Conservation (phyloP, 2,888 invertebrate species). For the Muscina levida region DNA sequence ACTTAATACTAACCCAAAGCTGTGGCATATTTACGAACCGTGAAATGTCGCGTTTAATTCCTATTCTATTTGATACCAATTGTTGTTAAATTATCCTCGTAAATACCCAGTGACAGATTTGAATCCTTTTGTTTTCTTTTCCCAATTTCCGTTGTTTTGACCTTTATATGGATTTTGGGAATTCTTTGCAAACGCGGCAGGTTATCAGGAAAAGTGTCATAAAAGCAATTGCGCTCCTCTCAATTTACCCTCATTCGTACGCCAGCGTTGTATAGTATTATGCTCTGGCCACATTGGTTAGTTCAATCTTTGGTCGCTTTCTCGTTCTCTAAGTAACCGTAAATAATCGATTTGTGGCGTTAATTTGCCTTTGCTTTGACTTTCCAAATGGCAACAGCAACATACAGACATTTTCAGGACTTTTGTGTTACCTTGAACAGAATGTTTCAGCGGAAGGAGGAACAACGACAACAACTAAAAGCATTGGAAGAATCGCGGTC, state of each 20-base stretch:
- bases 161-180: not conserved
- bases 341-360: conserved; percentile 54
- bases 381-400: not conserved
- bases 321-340: conserved; percentile 49
- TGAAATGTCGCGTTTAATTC: too few species aligned
- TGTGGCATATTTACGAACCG: too few species aligned
- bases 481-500: conserved; percentile 9
- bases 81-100: too few species aligned
- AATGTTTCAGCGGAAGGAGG: not conserved
- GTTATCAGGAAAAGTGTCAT: conserved; percentile 47
- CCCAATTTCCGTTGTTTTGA: not conserved
- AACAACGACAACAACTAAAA: not conserved
- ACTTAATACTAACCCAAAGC: too few species aligned
- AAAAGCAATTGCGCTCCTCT: conserved; percentile 41
- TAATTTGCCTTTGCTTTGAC: conserved; percentile 46
- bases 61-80: too few species aligned
- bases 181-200: conserved; percentile 33
- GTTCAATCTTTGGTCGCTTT: conserved; percentile 20
- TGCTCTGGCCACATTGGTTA: conserved; percentile 53
- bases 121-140: conserved; percentile 24
- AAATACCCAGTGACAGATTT: not conserved
- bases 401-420: not conserved
- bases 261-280: not conserved
- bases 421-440: conserved; percentile 17
- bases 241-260: conserved; percentile 34